Evolutionary conservation across 2,888 invertebrate species (phyloP).

Genomic region (Notodonta ziczac): DNA sequence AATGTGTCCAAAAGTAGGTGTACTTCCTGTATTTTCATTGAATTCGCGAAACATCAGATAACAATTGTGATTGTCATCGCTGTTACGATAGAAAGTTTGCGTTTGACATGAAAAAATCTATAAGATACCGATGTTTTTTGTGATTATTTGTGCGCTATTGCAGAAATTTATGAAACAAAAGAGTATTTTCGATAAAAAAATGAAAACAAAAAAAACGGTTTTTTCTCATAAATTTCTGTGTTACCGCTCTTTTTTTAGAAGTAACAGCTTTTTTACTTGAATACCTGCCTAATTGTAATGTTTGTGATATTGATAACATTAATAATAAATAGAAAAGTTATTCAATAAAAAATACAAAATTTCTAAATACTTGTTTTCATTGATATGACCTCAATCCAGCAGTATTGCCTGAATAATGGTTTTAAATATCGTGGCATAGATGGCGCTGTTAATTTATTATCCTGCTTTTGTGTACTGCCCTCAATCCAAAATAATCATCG

Average conservation of each 20-base stretch:
- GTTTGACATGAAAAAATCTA: slow-evolving; percentile 22
- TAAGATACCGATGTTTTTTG: slow-evolving; percentile 21
- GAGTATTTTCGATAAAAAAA: background rate
- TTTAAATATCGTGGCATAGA: too few relatives aligned
- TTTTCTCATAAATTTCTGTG: slow-evolving; percentile 19
- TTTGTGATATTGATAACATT: slow-evolving; percentile 77
- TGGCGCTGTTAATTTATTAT: too few relatives aligned
- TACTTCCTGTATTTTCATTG: slow-evolving; percentile 66
- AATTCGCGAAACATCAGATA: slow-evolving; percentile 34
- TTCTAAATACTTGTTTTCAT: slow-evolving; percentile 54
- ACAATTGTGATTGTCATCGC: slow-evolving; percentile 27
- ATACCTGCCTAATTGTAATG: slow-evolving; percentile 74
- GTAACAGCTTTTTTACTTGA: slow-evolving; percentile 77
- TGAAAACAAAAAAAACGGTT: background rate
- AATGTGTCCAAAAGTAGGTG: slow-evolving; percentile 51
- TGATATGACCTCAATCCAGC: background rate
- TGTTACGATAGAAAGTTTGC: slow-evolving; percentile 28
- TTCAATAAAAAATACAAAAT: slow-evolving; percentile 82
- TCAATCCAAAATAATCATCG: too few relatives aligned
- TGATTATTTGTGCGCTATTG: slow-evolving; percentile 17
- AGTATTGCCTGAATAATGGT: background rate
- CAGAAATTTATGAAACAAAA: slow-evolving; percentile 15
- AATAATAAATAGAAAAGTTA: slow-evolving; percentile 71
- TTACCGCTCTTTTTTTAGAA: slow-evolving; percentile 60
- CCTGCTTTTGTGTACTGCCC: too few relatives aligned